A percentile compares a stretch with the other conserved stretches of the same genome.
phyloP scores from a whole-genome alignment of 2,113 vertebrate genomes.

The Taxidea taxus region DNA sequence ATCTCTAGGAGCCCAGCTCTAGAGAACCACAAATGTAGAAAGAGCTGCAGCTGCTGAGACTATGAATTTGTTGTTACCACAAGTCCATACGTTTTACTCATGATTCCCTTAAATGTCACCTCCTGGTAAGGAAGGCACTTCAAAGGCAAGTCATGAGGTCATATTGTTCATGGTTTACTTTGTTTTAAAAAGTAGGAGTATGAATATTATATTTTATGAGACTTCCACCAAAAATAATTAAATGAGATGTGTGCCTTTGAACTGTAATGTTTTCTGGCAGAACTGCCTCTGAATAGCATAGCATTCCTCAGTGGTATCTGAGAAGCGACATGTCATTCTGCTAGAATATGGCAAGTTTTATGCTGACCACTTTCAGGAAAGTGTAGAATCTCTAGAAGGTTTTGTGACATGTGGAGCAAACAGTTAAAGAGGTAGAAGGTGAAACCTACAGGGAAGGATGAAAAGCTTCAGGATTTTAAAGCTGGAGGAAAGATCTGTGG shows the following conservation, averaged over 20 bases:
- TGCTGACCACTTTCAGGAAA: background rate
- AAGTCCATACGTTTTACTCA: background rate
- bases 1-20: background rate
- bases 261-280: background rate
- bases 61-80: background rate
- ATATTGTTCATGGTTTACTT: background rate
- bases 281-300: background rate
- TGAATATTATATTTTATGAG: background rate
- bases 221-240: background rate
- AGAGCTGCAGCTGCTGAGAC: background rate
- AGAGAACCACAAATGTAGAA: background rate
- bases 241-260: background rate
- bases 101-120: no score
- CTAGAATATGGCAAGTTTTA: background rate
- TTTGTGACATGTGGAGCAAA: background rate
- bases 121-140: background rate
- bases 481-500: background rate
- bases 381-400: background rate
- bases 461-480: background rate
- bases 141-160: background rate
- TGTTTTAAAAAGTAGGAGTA: background rate
- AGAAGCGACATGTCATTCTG: background rate
- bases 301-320: background rate
- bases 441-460: background rate
- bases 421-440: background rate